phyloP scores from a whole-genome alignment of 2,888 invertebrate species.

The Melinaea marsaeus region DNA sequence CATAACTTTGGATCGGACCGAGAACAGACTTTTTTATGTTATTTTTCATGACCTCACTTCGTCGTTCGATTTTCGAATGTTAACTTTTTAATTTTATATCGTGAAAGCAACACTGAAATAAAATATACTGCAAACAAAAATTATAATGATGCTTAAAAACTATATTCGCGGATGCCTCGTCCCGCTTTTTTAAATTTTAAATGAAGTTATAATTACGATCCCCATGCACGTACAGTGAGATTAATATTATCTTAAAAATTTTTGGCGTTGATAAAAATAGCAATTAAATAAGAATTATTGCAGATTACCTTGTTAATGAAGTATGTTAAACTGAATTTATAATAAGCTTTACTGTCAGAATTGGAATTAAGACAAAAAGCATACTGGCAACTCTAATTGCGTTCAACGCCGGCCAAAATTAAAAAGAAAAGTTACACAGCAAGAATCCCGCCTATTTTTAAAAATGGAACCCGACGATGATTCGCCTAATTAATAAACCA shows the following conservation, averaged over 20 bases:
- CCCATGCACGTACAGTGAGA: too few species aligned
- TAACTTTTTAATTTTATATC: constrained; percentile 29
- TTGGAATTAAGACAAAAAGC: constrained; percentile 66
- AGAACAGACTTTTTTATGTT: constrained; percentile 63
- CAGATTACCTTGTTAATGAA: constrained; percentile 53
- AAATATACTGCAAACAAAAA: background rate
- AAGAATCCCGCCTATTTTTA: constrained; percentile 79
- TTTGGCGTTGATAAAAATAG: too few species aligned
- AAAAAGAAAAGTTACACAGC: constrained; percentile 73
- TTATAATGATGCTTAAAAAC: too few species aligned
- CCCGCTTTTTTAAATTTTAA: too few species aligned
- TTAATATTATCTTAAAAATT: too few species aligned
- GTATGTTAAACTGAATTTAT: constrained; percentile 49
- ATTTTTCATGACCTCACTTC: constrained; percentile 66
- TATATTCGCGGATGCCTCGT: too few species aligned
- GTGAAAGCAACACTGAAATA: constrained; percentile 28
- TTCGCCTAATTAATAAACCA: constrained; percentile 79
- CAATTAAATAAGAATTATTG: constrained; percentile 32
- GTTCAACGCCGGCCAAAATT: constrained; percentile 73
- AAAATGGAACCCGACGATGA: constrained; percentile 69
- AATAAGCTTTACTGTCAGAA: constrained; percentile 54
- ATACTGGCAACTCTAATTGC: constrained; percentile 71
- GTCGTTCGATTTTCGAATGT: constrained; percentile 56
- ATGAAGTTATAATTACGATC: too few species aligned
- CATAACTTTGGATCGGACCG: constrained; percentile 69